phyloP scores from a whole-genome alignment of 64 coral and sea anemone species.

The Exaiptasia diaphana region DNA sequence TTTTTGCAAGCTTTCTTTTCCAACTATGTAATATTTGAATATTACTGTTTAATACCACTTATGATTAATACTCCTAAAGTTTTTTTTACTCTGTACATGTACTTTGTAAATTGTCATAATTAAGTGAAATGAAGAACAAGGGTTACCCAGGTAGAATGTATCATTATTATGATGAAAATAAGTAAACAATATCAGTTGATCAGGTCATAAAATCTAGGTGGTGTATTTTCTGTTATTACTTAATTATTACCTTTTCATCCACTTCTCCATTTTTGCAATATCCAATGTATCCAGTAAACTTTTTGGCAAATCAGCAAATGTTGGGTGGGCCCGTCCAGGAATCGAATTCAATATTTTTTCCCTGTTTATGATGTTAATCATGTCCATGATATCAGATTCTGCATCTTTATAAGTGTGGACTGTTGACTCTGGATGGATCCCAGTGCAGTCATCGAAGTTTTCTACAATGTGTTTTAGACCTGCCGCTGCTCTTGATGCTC shows the following conservation, averaged over 20 bases:
- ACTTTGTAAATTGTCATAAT: too few relatives aligned
- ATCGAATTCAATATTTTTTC: neutral
- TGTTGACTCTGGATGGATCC: neutral
- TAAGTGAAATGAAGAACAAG: too few relatives aligned
- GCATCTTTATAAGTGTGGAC: neutral
- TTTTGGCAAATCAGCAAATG: constrained; percentile 1
- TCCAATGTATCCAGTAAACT: neutral
- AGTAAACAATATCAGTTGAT: too few relatives aligned
- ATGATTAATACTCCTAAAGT: too few relatives aligned
- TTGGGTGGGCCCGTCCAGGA: neutral
- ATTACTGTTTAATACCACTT: too few relatives aligned
- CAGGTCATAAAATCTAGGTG: too few relatives aligned
- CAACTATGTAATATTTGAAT: too few relatives aligned
- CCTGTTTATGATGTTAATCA: neutral
- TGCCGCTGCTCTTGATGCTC: neutral
- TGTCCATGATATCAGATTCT: neutral
- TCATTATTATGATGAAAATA: too few relatives aligned
- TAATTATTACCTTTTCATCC: neutral
- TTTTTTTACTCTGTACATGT: too few relatives aligned
- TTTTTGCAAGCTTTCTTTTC: neutral
- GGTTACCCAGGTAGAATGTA: too few relatives aligned
- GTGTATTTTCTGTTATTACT: too few relatives aligned
- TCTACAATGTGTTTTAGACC: neutral
- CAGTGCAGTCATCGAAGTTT: neutral
- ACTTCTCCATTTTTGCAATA: neutral